Evolutionary conservation across 2,113 vertebrate genomes (phyloP), one percentile per base, ranked within the genome.

Genomic region (Anser cygnoides): DNA sequence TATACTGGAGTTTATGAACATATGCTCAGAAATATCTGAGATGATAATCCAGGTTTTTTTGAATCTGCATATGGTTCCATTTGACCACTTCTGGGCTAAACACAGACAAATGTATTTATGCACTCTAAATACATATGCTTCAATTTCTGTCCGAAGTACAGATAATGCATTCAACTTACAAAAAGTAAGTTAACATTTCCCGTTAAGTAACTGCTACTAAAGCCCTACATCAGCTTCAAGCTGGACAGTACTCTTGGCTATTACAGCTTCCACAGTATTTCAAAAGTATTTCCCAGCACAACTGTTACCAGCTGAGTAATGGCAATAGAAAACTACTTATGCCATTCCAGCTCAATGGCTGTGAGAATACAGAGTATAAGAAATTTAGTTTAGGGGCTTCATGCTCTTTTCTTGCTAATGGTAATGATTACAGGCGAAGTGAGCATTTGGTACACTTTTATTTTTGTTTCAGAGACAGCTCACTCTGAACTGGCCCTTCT

Each of bases 141-240:
- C 37, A 22, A 65, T n/a, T 35, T 88, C 66, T 92, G 85, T 88
- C 67, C 90, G 76, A 90, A 81, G 74, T 43, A 89, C 66, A 89
- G 58, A 59, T 79, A 79, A 70, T 22, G 6, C 49, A 84, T 63
- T 87, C 63, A 72, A 62, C 70, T 79, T 89, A 55, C 49, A 84
- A 94, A 52, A 15, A 62, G 54, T 57, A 87, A 90, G 26, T 89
- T 41, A 37, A 44, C 16, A 12, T 57, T 50, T 75, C 62, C 46
- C 78, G 50, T 37, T 55, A 76, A 57, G 16, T 76, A 83, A 62
- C 20, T 75, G 49, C 28, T 67, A 57, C 49, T 76, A 43, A 83
- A 83, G 52, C 12, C 15, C 58, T 77, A 70, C 59, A 88, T 62
- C 74, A 91, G 54, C 23, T 67, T 43, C 37, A 90, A 83, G 75